phyloP scores from a whole-genome alignment of 2,113 vertebrate genomes.

The Upupa epops region DNA sequence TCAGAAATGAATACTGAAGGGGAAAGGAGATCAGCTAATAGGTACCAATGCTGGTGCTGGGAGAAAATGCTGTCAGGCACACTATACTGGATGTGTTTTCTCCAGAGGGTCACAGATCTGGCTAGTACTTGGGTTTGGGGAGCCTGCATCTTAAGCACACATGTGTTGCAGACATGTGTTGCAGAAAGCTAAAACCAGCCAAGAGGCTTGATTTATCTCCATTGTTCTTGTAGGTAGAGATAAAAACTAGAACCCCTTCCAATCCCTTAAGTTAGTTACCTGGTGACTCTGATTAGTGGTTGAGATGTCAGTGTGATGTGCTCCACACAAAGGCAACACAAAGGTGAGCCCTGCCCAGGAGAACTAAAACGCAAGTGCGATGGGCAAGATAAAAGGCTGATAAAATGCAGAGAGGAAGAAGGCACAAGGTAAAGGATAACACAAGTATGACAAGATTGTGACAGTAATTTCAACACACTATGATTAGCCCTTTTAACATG shows the following conservation, averaged over 20 bases:
- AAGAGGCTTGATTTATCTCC: background rate
- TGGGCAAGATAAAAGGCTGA: conserved; percentile 48
- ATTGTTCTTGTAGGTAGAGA: background rate
- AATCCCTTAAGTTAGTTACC: background rate
- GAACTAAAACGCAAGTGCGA: conserved; percentile 1
- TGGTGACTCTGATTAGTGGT: background rate
- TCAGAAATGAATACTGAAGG: background rate
- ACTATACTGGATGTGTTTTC: fast-evolving
- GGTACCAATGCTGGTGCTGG: fast-evolving
- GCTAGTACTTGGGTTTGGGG: background rate
- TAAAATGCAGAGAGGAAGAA: background rate
- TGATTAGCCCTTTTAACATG: background rate
- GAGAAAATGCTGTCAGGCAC: background rate
- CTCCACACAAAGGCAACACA: background rate
- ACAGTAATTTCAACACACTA: background rate
- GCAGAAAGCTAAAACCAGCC: background rate
- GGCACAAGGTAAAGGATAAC: conserved; percentile 4
- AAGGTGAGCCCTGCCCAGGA: conserved; percentile 37
- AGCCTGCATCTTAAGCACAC: fast-evolving
- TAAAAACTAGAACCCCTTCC: background rate
- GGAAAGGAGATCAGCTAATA: background rate
- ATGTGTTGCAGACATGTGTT: background rate
- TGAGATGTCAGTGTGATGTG: background rate
- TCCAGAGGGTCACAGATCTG: background rate
- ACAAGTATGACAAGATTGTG: background rate